Base-by-base conservation (phyloP, 2,113 vertebrate species). In the Takifugu flavidus region DNA sequence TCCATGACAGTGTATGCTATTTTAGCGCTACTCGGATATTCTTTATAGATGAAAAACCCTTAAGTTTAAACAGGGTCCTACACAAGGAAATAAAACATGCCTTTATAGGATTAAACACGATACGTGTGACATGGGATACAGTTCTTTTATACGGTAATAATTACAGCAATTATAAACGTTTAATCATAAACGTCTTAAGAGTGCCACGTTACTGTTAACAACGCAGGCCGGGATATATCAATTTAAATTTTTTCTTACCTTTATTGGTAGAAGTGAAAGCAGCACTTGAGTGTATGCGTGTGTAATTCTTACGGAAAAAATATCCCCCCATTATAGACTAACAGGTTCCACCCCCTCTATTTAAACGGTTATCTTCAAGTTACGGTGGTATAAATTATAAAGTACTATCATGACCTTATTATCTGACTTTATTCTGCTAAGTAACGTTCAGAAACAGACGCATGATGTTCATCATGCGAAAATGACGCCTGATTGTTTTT, bases 351-450 rank as follows among this genome's bases (percentile, higher is more conserved):
- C 51, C 5, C 6, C n/a, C 0, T 39, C 7, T 39, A 39, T 39
- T 39, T 39, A 2, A 5, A 0, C 15, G 2, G 1, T 8, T 31
- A 10, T 29, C 1, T 5, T 13, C 26, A 11, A 0, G 0, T 13
- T 14, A 15, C 0, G 1, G 1, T 51, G 14, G 25, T 6, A 46
- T 51, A 0, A 12, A 2, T 1, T 3, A 34, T 3, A 6, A 8
- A 5, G 6, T 2, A 25, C 0, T 2, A 0, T 14, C 4, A 10
- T 1, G 5, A 0, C n/a, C 20, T 2, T 5, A 6, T n/a, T 0
- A 6, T 15, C 44, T 4, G 12, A 20, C 4, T 4, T 46, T 29
- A 1, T 2, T 51, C 0, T 52, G 20, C 1, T 26, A 29, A 49
- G 29, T 1, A 5, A 31, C 29, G 7, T 6, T 31, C 29, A 39